Evolutionary conservation across 2,113 vertebrate genomes (phyloP), one percentile per base, ranked within the genome.

Genomic region (Rhineura floridana): DNA sequence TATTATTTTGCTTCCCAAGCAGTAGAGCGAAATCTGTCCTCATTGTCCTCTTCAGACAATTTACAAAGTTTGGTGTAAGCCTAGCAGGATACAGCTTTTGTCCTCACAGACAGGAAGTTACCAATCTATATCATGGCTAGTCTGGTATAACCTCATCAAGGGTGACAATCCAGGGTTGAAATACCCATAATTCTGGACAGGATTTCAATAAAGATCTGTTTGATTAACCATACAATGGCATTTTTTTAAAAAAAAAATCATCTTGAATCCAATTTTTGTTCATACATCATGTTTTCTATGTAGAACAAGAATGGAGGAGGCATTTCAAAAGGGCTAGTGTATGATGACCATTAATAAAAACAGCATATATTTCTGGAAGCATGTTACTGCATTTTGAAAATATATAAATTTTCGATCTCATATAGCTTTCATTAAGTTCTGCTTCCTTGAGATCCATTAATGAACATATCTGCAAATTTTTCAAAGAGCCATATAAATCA

Each of bases 371-470:
- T 92, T 42, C 82, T 52, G 2, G 44, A 87, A 19, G 13, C 80
- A n/a, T 85, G 83, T 69, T 6, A 80, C 11, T 70, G 33, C 89
- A 90, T 84, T 85, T 28, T 46, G 42, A 87, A 93, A 92, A 93
- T 33, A 81, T 1, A 42, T 52, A 50, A 48, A 28, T 81, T 87
- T 1, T 84, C 23, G 9, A 52, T 83, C 59, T 84, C 55, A 36
- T 72, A 52, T 63, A 0, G 13, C 88, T 90, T 93, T 81, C 70
- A 90, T 95, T 86, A 90, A 69, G 12, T 92, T 92, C 42, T 69
- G 33, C 19, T 93, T 81, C 65, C 81, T 88, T 92, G 86, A 80
- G 75, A 92, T 3, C 11, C 62, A 88, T 92, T 91, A 33, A 65
- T 90, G 81, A 23, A 19, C n/a, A 36, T 19, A 50, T 0, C 92